Conservation (phyloP, 2,888 invertebrate genomes). For the Chrysopilus asiliformis region DNA sequence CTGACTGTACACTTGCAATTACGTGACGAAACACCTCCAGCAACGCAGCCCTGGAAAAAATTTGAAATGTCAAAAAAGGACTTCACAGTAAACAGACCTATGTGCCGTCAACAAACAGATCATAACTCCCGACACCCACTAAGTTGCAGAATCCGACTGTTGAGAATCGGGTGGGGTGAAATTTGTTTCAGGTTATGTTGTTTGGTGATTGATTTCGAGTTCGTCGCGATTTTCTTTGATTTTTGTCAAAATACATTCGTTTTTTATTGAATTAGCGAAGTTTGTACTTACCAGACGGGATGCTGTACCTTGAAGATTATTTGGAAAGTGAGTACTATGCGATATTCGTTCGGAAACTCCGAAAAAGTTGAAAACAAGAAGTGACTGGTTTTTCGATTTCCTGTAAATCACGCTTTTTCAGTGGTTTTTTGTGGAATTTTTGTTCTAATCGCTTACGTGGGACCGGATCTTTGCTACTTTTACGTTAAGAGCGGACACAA, state of each 20-base stretch:
- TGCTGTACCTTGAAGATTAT: constrained; percentile 97
- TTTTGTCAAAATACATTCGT: neutral
- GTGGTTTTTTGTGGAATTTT: too few relatives aligned
- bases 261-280: neutral
- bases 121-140: too few relatives aligned
- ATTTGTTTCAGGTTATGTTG: neutral
- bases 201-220: neutral
- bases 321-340: constrained; percentile 97
- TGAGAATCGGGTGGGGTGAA: too few relatives aligned
- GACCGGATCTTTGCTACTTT: too few relatives aligned
- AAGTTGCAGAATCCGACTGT: too few relatives aligned
- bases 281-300: constrained; percentile 30
- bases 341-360: too few relatives aligned
- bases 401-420: too few relatives aligned
- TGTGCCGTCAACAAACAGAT: too few relatives aligned
- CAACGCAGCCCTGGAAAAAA: neutral
- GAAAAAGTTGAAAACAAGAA: too few relatives aligned
- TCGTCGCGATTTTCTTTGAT: neutral
- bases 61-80: neutral
- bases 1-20: neutral
- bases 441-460: too few relatives aligned
- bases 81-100: neutral
- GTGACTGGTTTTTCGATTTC: too few relatives aligned
- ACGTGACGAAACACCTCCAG: neutral
- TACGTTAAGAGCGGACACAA: too few relatives aligned